Evolutionary conservation across 2,888 invertebrate genomes (phyloP).

Genomic region (Epinotia demarniana): DNA sequence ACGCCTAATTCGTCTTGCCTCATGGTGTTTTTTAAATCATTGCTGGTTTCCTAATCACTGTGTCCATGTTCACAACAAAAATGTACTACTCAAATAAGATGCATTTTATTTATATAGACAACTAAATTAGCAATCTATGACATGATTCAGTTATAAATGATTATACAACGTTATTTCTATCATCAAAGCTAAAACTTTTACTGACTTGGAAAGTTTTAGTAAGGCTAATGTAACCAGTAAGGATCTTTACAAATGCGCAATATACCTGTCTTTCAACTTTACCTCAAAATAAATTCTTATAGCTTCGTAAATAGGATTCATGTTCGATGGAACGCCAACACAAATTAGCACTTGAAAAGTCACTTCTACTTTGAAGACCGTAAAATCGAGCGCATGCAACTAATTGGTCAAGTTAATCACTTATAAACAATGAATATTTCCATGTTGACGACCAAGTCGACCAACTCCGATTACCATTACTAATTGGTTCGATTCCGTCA

Average conservation of each 20-base stretch:
- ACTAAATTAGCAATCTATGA: too few species aligned
- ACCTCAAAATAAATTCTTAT: background rate
- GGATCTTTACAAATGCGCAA: background rate
- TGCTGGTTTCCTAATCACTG: too few species aligned
- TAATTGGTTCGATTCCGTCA: background rate
- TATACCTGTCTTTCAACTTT: too few species aligned
- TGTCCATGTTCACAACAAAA: too few species aligned
- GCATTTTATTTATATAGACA: too few species aligned
- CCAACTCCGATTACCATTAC: constrained; percentile 1
- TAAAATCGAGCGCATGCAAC: constrained; percentile 19
- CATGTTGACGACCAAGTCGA: constrained; percentile 22
- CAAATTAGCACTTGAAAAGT: constrained; percentile 4
- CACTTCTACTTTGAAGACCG: constrained; percentile 3
- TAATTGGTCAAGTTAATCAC: constrained; percentile 32
- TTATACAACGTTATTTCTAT: too few species aligned
- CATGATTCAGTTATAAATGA: too few species aligned
- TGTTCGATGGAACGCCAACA: background rate
- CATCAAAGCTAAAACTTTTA: too few species aligned
- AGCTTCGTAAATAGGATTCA: background rate
- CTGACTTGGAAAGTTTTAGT: background rate
- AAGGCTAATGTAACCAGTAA: background rate
- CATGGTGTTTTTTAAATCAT: too few species aligned
- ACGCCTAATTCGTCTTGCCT: too few species aligned
- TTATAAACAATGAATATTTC: constrained; percentile 23
- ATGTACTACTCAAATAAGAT: too few species aligned